phyloP scores from a whole-genome alignment of 2,888 invertebrate genomes.

The Parnassius orleans region DNA sequence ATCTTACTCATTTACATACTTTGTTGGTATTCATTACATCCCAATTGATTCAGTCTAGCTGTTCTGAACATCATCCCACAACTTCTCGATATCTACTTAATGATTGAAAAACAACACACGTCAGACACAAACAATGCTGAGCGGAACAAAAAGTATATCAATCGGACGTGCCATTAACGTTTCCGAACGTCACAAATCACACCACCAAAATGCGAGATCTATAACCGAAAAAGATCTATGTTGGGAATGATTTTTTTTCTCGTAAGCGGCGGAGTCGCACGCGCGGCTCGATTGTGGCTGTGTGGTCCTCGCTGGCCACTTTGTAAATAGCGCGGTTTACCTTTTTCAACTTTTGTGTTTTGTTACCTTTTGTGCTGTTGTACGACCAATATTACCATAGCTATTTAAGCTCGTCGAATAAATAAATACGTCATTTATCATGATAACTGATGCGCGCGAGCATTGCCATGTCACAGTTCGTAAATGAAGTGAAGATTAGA shows the following conservation, averaged over 20 bases:
- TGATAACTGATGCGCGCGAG: conserved; percentile 74
- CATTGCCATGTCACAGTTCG: conserved; percentile 61
- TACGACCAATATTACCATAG: conserved; percentile 81
- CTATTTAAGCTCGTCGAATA: conserved; percentile 80
- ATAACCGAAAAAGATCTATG: conserved; percentile 77
- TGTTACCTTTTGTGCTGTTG: conserved; percentile 81
- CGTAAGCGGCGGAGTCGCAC: conserved; percentile 73
- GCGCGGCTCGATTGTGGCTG: conserved; percentile 80
- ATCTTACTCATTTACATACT: neutral
- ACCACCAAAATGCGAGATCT: conserved; percentile 79
- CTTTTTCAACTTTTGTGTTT: conserved; percentile 82
- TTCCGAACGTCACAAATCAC: conserved; percentile 80
- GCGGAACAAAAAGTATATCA: conserved; percentile 53
- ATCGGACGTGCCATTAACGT: conserved; percentile 72
- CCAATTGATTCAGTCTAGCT: neutral
- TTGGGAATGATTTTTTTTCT: conserved; percentile 72
- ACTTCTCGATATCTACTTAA: conserved; percentile 8
- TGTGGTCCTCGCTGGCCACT: conserved; percentile 81
- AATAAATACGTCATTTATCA: conserved; percentile 81
- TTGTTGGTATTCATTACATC: neutral
- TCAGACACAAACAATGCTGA: conserved; percentile 31
- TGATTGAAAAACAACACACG: conserved; percentile 19
- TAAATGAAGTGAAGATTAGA: conserved; percentile 69
- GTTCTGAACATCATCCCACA: neutral
- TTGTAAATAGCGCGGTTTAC: conserved; percentile 82